Evolutionary conservation across 1,140 invertebrate species (phyloP), one percentile per base, ranked within the genome.

Genomic region (Aphaenogaster rudis): DNA sequence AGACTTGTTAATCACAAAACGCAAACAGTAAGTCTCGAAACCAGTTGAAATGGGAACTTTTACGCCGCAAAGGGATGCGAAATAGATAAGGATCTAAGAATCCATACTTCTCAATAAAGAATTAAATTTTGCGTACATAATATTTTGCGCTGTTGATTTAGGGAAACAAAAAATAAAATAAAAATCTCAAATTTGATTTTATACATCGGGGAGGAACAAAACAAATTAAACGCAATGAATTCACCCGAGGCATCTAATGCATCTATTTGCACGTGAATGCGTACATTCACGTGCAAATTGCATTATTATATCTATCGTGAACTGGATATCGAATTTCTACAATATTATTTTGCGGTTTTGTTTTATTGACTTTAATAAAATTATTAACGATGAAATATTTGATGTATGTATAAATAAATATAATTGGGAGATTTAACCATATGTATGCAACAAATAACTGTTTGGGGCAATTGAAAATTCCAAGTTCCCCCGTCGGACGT

Each of bases 301-400:
- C 9, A 13, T 72, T 72, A 72, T 72, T 50, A 72, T 52, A 52
- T 2, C 36, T 36, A 17, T n/a, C 33, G 7, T 57, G 11, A 57
- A 76, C 39, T 39, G 50, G 21, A 13, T 6, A 76, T 76, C 13
- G 50, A 74, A 52, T 74, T 74, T 54, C 8, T 54, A 9, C 11
- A 4, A 54, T 54, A 39, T 36, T 50, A 36, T 74, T 74, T 52
- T 36, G 15, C 45, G 8, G 6, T 28, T 72, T 72, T n/a, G 17
- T 54, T 74, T n/a, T 54, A 36, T 54, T 36, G 15, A 54, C 17
- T 54, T 54, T 36, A 74, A 74, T 54, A 39, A 74, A 52, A 72
- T 69, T 48, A 69, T 69, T n/a, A 48, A 50, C n/a, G 9, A 28
- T 50, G 8, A 72, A 52, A 48, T 9, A 72, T 28, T 0, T 45